Evolutionary conservation across 2,888 invertebrate genomes (phyloP).

Genomic region (Calephelis perditalis): DNA sequence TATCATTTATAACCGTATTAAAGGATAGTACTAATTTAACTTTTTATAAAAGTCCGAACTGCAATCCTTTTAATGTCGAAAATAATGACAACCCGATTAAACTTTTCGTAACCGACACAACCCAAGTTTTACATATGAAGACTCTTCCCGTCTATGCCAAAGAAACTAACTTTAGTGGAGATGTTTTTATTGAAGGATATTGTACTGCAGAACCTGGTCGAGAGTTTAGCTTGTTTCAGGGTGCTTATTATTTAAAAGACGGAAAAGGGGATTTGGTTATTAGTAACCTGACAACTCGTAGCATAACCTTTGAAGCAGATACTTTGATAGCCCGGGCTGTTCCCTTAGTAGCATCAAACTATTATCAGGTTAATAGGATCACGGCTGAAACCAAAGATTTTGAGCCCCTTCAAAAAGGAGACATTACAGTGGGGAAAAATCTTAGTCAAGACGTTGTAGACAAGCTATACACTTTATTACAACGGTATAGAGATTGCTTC

Average conservation of each 20-base stretch:
- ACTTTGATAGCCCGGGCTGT: neutral
- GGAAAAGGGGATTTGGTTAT: constrained; percentile 24
- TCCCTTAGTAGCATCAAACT: neutral
- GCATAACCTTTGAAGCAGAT: neutral
- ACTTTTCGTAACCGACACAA: neutral
- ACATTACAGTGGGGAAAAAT: constrained; percentile 3
- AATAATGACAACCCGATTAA: constrained; percentile 5
- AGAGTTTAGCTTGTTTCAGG: constrained; percentile 24
- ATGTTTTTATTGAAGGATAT: constrained; percentile 25
- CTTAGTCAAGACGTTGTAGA: neutral
- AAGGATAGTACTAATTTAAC: constrained; percentile 15
- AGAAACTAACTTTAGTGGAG: constrained; percentile 23
- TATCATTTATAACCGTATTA: constrained; percentile 4
- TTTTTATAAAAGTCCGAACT: constrained; percentile 26
- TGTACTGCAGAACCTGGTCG: constrained; percentile 20
- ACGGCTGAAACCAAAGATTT: neutral
- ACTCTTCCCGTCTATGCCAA: constrained; percentile 3
- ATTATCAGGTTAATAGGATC: neutral
- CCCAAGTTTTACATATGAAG: neutral
- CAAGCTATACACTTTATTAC: constrained; percentile 5
- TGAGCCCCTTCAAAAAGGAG: constrained; percentile 2
- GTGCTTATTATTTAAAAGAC: constrained; percentile 20
- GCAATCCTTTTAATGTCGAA: constrained; percentile 15
- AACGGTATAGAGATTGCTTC: constrained; percentile 13
- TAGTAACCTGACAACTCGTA: constrained; percentile 4